These are phyloP conservation scores for Parthenolecanium corni DNA, from an alignment of 2,888 invertebrate genomes.

Conservation along the genomic window DNA sequence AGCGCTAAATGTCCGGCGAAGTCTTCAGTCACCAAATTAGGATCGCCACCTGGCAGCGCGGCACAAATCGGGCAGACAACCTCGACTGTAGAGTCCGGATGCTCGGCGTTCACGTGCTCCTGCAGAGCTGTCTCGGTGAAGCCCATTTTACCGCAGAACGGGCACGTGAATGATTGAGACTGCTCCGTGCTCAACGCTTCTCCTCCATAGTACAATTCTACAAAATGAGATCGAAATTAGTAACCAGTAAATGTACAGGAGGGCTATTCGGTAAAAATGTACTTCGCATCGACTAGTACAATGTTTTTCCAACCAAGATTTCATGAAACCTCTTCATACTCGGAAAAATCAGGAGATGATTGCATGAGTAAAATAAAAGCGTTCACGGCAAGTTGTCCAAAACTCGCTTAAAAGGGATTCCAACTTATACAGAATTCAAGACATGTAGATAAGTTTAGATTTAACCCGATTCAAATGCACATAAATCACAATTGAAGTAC, in stretches of 20 bases:
- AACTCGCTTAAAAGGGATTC: too few species aligned
- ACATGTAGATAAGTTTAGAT: too few species aligned
- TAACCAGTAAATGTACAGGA: not conserved
- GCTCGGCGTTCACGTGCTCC: slow-evolving; percentile 82
- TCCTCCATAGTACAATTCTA: slow-evolving; percentile 90
- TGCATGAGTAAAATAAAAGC: too few species aligned
- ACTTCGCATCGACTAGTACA: too few species aligned
- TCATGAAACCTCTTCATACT: too few species aligned
- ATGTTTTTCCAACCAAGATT: too few species aligned
- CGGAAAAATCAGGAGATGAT: too few species aligned
- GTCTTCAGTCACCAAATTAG: slow-evolving; percentile 95
- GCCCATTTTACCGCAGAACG: slow-evolving; percentile 93
- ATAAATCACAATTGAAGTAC: too few species aligned
- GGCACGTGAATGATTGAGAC: slow-evolving; percentile 93
- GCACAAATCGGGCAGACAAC: slow-evolving; percentile 97
- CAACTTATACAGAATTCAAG: too few species aligned
- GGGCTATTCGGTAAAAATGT: too few species aligned
- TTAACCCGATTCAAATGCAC: too few species aligned
- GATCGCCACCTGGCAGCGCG: slow-evolving; percentile 90
- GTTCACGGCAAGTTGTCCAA: too few species aligned
- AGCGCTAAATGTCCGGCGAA: slow-evolving; percentile 90
- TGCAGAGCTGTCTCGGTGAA: slow-evolving; percentile 84
- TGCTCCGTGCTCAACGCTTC: slow-evolving; percentile 83
- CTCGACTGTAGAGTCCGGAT: slow-evolving; percentile 82
- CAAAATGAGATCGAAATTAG: slow-evolving; percentile 34